These are phyloP conservation scores for Semotilus atromaculatus DNA, from an alignment of 2,797 vertebrate species.

Conservation along the genomic window DNA sequence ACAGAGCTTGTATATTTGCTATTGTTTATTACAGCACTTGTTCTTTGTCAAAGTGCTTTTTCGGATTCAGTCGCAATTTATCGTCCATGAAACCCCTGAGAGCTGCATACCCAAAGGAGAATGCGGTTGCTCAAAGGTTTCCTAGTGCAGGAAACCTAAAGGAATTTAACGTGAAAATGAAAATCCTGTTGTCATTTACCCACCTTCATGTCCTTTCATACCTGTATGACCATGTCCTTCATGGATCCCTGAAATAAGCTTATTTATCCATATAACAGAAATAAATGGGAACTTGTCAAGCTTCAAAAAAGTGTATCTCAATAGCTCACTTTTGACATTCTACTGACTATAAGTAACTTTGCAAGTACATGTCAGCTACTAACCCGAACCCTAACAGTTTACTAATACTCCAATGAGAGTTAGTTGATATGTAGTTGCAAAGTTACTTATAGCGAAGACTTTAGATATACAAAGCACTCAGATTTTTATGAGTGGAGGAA, in stretches of 20 bases:
- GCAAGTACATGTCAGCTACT: too few species aligned
- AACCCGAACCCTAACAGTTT: too few species aligned
- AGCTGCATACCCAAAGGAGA: background rate
- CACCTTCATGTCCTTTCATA: background rate
- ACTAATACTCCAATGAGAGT: too few species aligned
- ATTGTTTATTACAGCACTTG: constrained; percentile 45
- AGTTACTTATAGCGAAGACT: too few species aligned
- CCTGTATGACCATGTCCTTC: background rate
- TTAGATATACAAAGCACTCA: too few species aligned
- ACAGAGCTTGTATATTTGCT: constrained; percentile 31
- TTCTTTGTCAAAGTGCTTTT: constrained; percentile 49
- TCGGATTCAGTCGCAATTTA: constrained; percentile 10
- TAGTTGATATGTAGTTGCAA: too few species aligned
- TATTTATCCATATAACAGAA: background rate
- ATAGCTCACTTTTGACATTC: background rate
- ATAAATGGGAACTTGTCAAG: background rate
- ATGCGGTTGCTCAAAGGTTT: background rate
- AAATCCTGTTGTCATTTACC: background rate
- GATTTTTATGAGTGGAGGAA: too few species aligned
- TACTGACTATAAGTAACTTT: background rate
- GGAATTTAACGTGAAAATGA: background rate
- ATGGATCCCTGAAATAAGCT: background rate
- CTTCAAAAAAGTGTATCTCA: background rate
- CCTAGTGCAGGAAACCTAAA: background rate
- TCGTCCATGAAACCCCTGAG: background rate